Base-by-base conservation (phyloP, 2,888 invertebrate species). In the Agrochola litura region DNA sequence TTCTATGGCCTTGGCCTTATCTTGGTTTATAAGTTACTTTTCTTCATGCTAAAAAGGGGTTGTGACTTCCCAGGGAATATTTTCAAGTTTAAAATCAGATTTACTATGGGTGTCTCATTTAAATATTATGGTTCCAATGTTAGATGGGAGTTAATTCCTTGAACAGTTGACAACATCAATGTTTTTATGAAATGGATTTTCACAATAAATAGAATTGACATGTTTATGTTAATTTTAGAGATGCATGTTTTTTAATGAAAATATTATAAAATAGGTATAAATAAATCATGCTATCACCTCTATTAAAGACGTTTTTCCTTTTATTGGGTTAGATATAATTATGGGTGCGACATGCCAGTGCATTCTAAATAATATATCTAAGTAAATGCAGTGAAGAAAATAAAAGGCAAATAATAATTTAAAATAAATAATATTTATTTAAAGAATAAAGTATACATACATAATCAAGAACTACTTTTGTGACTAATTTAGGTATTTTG, bases 351-450 rank as follows among this genome's bases (percentile, higher is more conserved):
- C 88, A 78, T 85, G 85, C 86, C 3, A 68, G 86, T 88, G 88
- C 84, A 72, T 73, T 72, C 54, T 68, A 82, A 73, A 43, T 73
- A 64, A 52, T 54, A 54, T 19, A 52, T 41, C 41, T 41, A 78
- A 25, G 71, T 41, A 77, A n/a, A 70, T 77, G 73, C 83, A 84
- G 89, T 89, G 89, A 88, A 83, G 52, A 84, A 88, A 92, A 91
- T 90, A 89, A 91, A 92, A 91, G 86, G 82, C 90, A 81, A 79
- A 81, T 64, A 66, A 83, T 84, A 73, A 89, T 87, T 86, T 84
- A 37, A 88, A 88, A 88, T 89, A 91, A 89, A 90, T 88, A 91
- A 81, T 85, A 80, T 91, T 91, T 91, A 90, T 91, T 91, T 74
- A 79, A 76, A 70, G 58, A 81, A 86, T 78, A 82, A 78, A 76